These are phyloP conservation scores for Ormyrus labotus DNA, from an alignment of 2,888 invertebrate species.

Conservation along the genomic window DNA sequence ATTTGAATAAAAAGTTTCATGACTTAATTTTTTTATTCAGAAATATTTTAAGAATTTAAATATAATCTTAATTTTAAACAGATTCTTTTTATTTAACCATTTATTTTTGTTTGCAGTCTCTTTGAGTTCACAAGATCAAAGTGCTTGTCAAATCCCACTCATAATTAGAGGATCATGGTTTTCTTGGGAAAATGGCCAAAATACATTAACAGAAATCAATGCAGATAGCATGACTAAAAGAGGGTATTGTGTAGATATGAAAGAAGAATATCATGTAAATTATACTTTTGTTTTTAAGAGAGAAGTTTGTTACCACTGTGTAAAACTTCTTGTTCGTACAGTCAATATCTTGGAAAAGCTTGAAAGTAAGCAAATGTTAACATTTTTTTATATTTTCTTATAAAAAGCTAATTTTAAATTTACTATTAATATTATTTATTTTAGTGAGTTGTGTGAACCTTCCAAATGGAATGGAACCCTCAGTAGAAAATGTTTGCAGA, in stretches of 20 bases:
- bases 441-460: constrained; percentile 86
- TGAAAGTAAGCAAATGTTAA: constrained; percentile 81
- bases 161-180: constrained; percentile 93
- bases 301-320: constrained; percentile 88
- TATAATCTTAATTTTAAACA: too few species aligned
- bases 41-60: too few species aligned
- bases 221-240: constrained; percentile 86
- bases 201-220: constrained; percentile 89
- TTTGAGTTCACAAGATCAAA: constrained; percentile 37
- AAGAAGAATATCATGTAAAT: constrained; percentile 86
- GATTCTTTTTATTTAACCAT: too few species aligned
- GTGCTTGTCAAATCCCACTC: constrained; percentile 84
- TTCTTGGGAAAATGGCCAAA: constrained; percentile 91
- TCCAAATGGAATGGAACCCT: constrained; percentile 80
- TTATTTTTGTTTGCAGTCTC: constrained; percentile 38
- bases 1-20: too few species aligned
- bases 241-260: constrained; percentile 85
- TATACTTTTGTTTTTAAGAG: constrained; percentile 88
- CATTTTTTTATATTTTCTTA: background rate
- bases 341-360: constrained; percentile 92
- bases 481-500: constrained; percentile 86
- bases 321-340: constrained; percentile 89
- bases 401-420: constrained; percentile 12
- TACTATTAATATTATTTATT: constrained; percentile 54
- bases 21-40: too few species aligned